Percentiles rank a stretch among this genome's conserved stretches.
These are phyloP conservation scores for Drosophila triauraria DNA, from an alignment of 1,140 invertebrate genomes.

Conservation along the genomic window DNA sequence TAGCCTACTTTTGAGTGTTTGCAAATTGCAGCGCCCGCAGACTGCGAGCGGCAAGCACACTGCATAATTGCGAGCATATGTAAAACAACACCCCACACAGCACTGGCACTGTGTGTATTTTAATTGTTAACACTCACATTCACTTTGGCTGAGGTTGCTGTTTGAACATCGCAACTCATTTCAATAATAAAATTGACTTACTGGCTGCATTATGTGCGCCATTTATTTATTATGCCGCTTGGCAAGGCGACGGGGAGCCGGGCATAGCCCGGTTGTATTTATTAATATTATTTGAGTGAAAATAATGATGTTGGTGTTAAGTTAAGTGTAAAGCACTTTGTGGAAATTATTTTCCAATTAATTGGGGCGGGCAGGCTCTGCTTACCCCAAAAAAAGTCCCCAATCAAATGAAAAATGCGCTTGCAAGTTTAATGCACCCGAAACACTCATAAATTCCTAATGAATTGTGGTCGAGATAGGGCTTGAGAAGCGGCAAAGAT, in stretches of 20 bases:
- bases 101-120: conserved; percentile 37
- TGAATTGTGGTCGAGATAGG: conserved; percentile 46
- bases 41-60: conserved; percentile 24
- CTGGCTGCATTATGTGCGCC: conserved; percentile 68
- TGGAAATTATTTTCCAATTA: conserved; percentile 70
- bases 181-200: conserved; percentile 81
- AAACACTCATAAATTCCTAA: conserved; percentile 52
- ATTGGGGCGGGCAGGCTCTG: conserved; percentile 6
- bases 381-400: background rate
- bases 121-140: conserved; percentile 63
- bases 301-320: conserved; percentile 78
- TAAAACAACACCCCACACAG: conserved; percentile 31
- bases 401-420: conserved; percentile 19
- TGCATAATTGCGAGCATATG: conserved; percentile 67
- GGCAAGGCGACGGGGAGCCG: background rate
- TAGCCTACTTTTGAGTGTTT: conserved; percentile 79
- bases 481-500: conserved; percentile 1
- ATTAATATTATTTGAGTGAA: conserved; percentile 74
- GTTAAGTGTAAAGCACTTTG: conserved; percentile 77
- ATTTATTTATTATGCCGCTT: conserved; percentile 69
- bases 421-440: conserved; percentile 35
- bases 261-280: conserved; percentile 26
- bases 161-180: conserved; percentile 67
- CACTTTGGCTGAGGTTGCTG: conserved; percentile 42
- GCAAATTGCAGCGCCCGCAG: conserved; percentile 62